Percentiles rank a stretch among this genome's conserved stretches.
Conservation (phyloP, 2,113 vertebrate genomes). For the Calyptomena viridis region DNA sequence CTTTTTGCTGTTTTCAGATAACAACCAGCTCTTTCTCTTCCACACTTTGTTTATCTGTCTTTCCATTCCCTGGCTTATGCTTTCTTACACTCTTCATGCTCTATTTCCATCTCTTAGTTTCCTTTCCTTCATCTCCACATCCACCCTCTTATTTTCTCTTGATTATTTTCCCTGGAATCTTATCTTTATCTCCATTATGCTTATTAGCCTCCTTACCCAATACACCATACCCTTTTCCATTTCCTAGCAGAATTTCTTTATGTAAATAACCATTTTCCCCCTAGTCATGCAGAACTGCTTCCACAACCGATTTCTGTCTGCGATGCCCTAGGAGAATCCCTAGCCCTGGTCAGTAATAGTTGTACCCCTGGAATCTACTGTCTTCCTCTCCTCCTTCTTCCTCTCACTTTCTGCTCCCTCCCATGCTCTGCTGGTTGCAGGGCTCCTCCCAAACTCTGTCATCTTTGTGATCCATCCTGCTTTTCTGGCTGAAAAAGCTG, state of each 20-base stretch:
- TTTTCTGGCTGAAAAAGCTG: not conserved
- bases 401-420: not conserved
- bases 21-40: not conserved
- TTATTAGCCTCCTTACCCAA: not conserved
- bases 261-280: fast-evolving
- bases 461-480: not conserved
- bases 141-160: not conserved
- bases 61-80: not conserved
- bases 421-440: not conserved
- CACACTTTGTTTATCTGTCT: not conserved
- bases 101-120: not conserved
- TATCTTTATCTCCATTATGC: not conserved
- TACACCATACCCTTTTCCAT: not conserved
- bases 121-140: not conserved
- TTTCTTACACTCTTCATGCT: not conserved
- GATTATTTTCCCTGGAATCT: not conserved
- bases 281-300: not conserved
- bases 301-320: not conserved
- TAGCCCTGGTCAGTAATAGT: not conserved
- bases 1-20: not conserved
- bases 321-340: not conserved
- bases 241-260: not conserved
- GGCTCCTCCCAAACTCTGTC: not conserved
- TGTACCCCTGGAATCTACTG: not conserved
- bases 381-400: not conserved